Conservation (phyloP, 2,113 vertebrate genomes). For the Cebus imitator region DNA sequence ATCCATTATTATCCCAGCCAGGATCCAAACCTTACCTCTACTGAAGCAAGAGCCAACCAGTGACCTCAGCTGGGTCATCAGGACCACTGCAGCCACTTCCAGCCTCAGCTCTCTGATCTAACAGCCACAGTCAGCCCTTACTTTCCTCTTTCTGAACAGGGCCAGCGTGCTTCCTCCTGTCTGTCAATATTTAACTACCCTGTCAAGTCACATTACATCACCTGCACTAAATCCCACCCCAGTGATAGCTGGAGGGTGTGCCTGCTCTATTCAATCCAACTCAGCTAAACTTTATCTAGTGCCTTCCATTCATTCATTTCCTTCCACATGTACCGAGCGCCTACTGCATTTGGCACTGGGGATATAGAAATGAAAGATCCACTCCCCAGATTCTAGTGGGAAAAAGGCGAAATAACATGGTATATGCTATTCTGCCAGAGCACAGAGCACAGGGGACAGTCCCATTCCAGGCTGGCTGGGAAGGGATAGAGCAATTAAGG, state of each 20-base stretch:
- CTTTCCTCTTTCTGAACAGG: conserved; percentile 63
- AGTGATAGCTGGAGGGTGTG: conserved; percentile 69
- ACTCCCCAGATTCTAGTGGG: neutral
- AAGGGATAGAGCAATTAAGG: neutral
- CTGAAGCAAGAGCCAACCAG: conserved; percentile 76
- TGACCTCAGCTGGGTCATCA: conserved; percentile 69
- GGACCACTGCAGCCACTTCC: conserved; percentile 66
- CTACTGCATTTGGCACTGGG: neutral
- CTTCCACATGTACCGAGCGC: neutral
- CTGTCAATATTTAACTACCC: conserved; percentile 91
- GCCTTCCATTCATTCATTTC: neutral
- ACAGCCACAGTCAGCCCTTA: conserved; percentile 35
- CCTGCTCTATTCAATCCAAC: conserved; percentile 67
- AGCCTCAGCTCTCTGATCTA: conserved; percentile 54
- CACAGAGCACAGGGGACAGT: rapidly evolving
- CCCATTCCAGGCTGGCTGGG: neutral
- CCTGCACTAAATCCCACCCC: conserved; percentile 78
- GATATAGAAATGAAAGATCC: neutral
- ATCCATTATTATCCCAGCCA: neutral
- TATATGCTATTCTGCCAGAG: too few relatives aligned
- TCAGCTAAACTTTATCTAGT: neutral
- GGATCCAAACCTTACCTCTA: conserved; percentile 82
- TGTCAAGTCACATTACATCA: conserved; percentile 86
- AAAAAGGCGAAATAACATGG: neutral
- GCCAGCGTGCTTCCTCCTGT: conserved; percentile 75